A percentile compares a stretch with the other conserved stretches of the same genome.
These are phyloP conservation scores for Agelas oroides DNA, from an alignment of 37 sponge, comb jelly and placozoan species.

Conservation along the genomic window DNA sequence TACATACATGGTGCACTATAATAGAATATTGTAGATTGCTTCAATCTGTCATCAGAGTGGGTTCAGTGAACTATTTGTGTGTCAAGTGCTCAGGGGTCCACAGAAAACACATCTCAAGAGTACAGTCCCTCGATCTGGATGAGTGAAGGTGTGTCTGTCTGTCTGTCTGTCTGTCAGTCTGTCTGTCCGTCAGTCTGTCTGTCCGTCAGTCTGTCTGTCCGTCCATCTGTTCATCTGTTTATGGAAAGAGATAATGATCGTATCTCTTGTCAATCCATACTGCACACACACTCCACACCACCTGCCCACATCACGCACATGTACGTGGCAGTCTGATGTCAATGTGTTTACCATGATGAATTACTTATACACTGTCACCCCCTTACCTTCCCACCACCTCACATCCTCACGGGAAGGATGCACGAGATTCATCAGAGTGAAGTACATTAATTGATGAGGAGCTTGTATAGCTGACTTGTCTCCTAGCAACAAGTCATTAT, in stretches of 20 bases:
- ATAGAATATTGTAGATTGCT: no score
- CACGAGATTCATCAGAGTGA: constrained; percentile 84
- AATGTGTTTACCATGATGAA: no score
- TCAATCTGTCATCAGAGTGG: no score
- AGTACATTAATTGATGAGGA: constrained; percentile 86
- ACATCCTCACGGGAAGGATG: constrained; percentile 78
- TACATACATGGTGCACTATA: no score
- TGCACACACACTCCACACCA: neutral
- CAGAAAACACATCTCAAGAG: constrained; percentile 88
- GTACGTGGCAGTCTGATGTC: no score
- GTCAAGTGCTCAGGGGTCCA: constrained; percentile 93
- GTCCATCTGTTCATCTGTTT: neutral
- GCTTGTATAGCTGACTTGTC: constrained; percentile 72
- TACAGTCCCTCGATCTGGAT: constrained; percentile 84
- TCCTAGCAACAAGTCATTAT: constrained; percentile 3
- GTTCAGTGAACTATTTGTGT: constrained; percentile 89
- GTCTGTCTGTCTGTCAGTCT: no score
- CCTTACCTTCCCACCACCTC: no score
- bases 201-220: neutral
- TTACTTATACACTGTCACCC: no score
- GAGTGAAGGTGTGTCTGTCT: constrained; percentile 92
- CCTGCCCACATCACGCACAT: no score
- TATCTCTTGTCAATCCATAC: neutral
- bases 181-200: no score
- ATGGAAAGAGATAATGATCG: no score